Base-by-base conservation (phyloP, 2,888 invertebrate genomes). In the Drosophila atripex region DNA sequence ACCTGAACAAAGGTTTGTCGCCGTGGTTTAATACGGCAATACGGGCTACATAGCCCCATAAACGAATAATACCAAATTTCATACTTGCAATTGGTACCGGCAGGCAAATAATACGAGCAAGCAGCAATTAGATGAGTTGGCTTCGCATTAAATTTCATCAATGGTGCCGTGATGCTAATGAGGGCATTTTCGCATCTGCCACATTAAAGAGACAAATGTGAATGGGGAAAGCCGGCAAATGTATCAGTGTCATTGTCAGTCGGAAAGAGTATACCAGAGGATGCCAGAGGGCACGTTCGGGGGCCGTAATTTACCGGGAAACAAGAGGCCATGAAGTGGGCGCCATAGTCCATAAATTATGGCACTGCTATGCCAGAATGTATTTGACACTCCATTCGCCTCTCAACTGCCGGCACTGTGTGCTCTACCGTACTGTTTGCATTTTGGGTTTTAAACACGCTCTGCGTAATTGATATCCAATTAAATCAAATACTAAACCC, bases 321-420 rank as follows among this genome's bases (percentile, higher is more conserved):
- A 58, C 68, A 68, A 63, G 54, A 71, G 71, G 59, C 80, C 63
- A 61, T 53, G 46, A 72, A 79, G 76, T 60, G 82, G 70, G 61
- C 63, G 56, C 35, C n/a, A 76, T 59, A 83, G 83, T 83, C 70
- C 77, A 79, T 80, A 77, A 83, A 79, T 80, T 79, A 83, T 73
- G 54, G 23, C 32, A 49, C 50, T 49, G 11, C 46, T 23, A 38
- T n/a, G 11, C 59, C 45, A 50, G 50, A 65, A 43, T 32, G 64
- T 21, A 38, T 39, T 49, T 54, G 68, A 58, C 49, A 68, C 52
- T 58, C 52, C 35, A 66, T 68, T 50, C 39, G 23, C 46, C 46
- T 30, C 54, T 55, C 49, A 54, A 45, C 54, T 45, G 52, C 47
- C 18, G 18, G 54, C 47, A 43, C 46, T 51, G 12, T 43, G 30